Percentiles rank a stretch among this genome's conserved stretches.
Conservation (phyloP, 2,888 invertebrate genomes). For the Aphrophora alni region DNA sequence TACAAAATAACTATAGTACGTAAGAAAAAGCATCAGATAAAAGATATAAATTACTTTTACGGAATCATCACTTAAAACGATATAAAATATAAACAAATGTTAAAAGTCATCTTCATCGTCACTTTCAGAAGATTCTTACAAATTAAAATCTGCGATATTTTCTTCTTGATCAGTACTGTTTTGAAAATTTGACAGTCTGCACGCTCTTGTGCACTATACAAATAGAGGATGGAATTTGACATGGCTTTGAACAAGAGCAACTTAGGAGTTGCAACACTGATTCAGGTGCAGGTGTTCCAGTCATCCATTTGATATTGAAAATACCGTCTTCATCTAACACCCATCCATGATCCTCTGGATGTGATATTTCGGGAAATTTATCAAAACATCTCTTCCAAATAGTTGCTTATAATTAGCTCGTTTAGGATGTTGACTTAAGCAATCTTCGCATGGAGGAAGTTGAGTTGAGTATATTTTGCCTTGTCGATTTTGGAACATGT, state of each 20-base stretch:
- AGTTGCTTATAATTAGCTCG: constrained; percentile 20
- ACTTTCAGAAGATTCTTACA: constrained; percentile 17
- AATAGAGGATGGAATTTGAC: constrained; percentile 6
- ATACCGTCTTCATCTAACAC: constrained; percentile 13
- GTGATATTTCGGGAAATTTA: constrained; percentile 17
- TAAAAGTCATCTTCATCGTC: constrained; percentile 21
- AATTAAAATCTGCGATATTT: background rate
- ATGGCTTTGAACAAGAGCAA: constrained; percentile 21
- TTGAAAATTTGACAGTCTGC: constrained; percentile 20
- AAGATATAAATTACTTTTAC: too few relatives aligned
- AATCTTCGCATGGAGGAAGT: constrained; percentile 27
- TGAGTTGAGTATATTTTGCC: constrained; percentile 9
- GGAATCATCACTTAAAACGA: too few relatives aligned
- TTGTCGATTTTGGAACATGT: constrained; percentile 16
- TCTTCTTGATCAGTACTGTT: constrained; percentile 19
- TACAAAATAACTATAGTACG: too few relatives aligned
- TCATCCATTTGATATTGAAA: constrained; percentile 22
- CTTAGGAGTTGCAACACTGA: constrained; percentile 19
- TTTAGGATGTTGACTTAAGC: constrained; percentile 6
- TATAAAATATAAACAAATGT: background rate
- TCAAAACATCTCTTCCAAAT: constrained; percentile 27
- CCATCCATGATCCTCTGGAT: constrained; percentile 18
- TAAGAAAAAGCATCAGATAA: too few relatives aligned
- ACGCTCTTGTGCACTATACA: constrained; percentile 6
- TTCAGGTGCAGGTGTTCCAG: constrained; percentile 22